phyloP scores from a whole-genome alignment of 2,888 invertebrate species.

The Stratiomys singularior region DNA sequence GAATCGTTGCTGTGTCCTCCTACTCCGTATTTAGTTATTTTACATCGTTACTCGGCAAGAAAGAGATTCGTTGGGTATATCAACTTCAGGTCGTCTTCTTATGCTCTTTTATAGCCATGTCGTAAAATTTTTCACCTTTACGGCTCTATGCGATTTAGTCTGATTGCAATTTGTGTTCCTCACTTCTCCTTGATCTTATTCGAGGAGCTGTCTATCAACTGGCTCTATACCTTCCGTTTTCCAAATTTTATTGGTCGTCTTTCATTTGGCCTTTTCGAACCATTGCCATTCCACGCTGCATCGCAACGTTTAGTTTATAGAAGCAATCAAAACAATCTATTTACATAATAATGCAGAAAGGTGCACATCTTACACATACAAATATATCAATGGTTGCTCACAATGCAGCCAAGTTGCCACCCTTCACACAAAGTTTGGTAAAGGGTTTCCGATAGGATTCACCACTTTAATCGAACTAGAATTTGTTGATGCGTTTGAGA shows the following conservation, averaged over 20 bases:
- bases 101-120: conserved; percentile 40
- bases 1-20: conserved; percentile 39
- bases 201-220: neutral
- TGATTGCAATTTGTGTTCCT: conserved; percentile 45
- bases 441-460: neutral
- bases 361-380: neutral
- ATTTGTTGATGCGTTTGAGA: too few relatives aligned
- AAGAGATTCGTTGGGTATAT: neutral
- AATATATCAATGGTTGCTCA: too few relatives aligned
- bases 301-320: conserved; percentile 44
- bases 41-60: conserved; percentile 6
- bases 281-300: conserved; percentile 19
- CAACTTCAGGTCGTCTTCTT: conserved; percentile 19
- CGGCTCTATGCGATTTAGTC: conserved; percentile 47
- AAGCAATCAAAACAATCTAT: conserved; percentile 47
- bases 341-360: conserved; percentile 38
- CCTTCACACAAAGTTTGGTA: neutral
- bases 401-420: neutral
- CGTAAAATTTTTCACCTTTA: conserved; percentile 50
- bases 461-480: too few relatives aligned
- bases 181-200: neutral
- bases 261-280: neutral
- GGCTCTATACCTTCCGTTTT: conserved; percentile 7
- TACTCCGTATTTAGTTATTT: conserved; percentile 19
- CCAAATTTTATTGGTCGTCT: conserved; percentile 35